phyloP scores from a whole-genome alignment of 2,888 invertebrate genomes.

The Halocaridina rubra region DNA sequence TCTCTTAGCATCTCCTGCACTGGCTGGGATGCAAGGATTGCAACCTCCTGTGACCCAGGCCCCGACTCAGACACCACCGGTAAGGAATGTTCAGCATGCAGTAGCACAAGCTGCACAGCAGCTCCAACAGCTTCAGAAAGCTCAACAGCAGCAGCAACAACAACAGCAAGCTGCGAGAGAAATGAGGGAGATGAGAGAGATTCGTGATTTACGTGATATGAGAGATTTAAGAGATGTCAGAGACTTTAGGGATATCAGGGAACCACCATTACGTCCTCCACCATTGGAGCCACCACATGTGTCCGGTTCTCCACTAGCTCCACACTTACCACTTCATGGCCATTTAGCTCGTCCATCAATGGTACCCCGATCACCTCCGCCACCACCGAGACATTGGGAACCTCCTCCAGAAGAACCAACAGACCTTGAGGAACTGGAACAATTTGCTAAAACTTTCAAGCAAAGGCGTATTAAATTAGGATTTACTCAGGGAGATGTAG shows the following conservation, averaged over 20 bases:
- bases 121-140: slow-evolving; percentile 79
- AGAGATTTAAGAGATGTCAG: slow-evolving; percentile 66
- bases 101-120: slow-evolving; percentile 83
- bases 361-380: slow-evolving; percentile 65
- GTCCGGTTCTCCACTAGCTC: slow-evolving; percentile 54
- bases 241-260: slow-evolving; percentile 42
- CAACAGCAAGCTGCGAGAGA: slow-evolving; percentile 41
- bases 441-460: slow-evolving; percentile 98
- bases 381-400: slow-evolving; percentile 73
- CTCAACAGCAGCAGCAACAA: slow-evolving; percentile 67
- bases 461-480: slow-evolving; percentile 97
- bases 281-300: slow-evolving; percentile 48
- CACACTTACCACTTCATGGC: slow-evolving; percentile 66
- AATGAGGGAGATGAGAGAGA: slow-evolving; percentile 24
- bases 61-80: slow-evolving; percentile 69
- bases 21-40: slow-evolving; percentile 52
- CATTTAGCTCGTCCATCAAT: slow-evolving; percentile 64
- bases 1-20: slow-evolving; percentile 67
- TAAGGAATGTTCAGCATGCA: slow-evolving; percentile 76
- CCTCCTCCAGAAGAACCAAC: slow-evolving; percentile 93
- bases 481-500: slow-evolving; percentile 99
- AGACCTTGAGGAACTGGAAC: slow-evolving; percentile 96
- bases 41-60: slow-evolving; percentile 65
- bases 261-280: slow-evolving; percentile 51
- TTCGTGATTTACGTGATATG: slow-evolving; percentile 62